Evolutionary conservation across 2,113 vertebrate genomes (phyloP).

Genomic region (Amphilophus citrinellus): DNA sequence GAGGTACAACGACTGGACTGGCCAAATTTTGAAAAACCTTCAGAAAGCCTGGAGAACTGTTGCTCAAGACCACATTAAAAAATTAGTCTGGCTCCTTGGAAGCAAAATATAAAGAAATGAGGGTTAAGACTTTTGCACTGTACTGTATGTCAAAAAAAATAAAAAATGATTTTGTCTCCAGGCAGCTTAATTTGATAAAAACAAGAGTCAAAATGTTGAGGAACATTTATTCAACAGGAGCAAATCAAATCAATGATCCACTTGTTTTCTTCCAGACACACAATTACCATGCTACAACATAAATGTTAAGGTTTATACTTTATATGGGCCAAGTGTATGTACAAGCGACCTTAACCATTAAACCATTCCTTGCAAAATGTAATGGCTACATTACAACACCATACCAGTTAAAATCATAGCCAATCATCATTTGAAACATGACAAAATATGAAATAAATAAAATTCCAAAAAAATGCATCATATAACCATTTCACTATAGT

Average conservation of each 20-base stretch:
- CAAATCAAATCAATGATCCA: conserved; percentile 91
- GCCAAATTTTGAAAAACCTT: neutral
- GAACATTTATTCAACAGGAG: conserved; percentile 99
- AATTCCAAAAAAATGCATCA: conserved; percentile 76
- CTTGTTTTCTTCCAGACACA: conserved; percentile 89
- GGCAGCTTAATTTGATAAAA: conserved; percentile 1
- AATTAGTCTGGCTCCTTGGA: neutral
- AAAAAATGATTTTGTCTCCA: no score
- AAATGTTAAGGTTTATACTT: conserved; percentile 83
- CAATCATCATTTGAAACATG: conserved; percentile 79
- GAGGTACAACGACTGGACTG: fast-evolving
- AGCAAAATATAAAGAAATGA: neutral
- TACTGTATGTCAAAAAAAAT: neutral
- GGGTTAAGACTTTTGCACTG: neutral
- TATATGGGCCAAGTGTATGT: conserved; percentile 82
- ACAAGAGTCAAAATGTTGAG: conserved; percentile 79
- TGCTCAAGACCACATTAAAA: neutral
- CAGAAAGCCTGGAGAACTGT: neutral
- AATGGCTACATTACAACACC: conserved; percentile 88
- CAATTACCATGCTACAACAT: conserved; percentile 91
- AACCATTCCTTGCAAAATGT: conserved; percentile 82
- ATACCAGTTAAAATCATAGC: conserved; percentile 84
- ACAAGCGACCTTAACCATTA: conserved; percentile 85
- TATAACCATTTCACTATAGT: conserved; percentile 82
- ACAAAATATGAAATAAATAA: conserved; percentile 78